Evolutionary conservation across 2,888 invertebrate species (phyloP).

Genomic region (Erebia palarica): DNA sequence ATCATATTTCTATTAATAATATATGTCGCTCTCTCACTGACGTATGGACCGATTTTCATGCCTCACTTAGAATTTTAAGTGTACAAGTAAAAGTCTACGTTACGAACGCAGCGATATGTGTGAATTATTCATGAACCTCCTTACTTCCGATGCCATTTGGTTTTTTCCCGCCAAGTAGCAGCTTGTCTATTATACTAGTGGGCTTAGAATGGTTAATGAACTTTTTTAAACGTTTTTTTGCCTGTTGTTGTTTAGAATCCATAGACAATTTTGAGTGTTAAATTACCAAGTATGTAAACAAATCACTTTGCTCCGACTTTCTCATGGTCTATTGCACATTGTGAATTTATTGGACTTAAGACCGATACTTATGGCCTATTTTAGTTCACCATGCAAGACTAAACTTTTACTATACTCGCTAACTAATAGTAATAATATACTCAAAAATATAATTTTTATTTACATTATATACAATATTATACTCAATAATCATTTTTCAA

Average conservation of each 20-base stretch:
- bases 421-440: no score
- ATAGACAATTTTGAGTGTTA: slow-evolving; percentile 7
- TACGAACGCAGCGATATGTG: slow-evolving; percentile 48
- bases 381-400: no score
- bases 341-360: neutral
- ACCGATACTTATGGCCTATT: no score
- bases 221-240: slow-evolving; percentile 31
- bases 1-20: neutral
- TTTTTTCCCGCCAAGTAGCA: slow-evolving; percentile 53
- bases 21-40: slow-evolving; percentile 10
- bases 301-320: neutral
- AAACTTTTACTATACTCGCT: no score
- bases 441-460: no score
- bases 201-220: slow-evolving; percentile 43
- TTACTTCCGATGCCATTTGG: slow-evolving; percentile 61
- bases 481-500: neutral
- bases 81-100: slow-evolving; percentile 64
- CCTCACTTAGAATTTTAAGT: slow-evolving; percentile 49
- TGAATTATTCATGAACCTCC: slow-evolving; percentile 68
- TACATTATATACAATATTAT: no score
- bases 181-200: slow-evolving; percentile 45
- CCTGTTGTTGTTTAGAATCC: slow-evolving; percentile 7
- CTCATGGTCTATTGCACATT: neutral
- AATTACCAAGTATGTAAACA: slow-evolving; percentile 7
- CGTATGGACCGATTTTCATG: slow-evolving; percentile 40